Conservation (phyloP, 2,797 vertebrate genomes). For the Acridotheres tristis region DNA sequence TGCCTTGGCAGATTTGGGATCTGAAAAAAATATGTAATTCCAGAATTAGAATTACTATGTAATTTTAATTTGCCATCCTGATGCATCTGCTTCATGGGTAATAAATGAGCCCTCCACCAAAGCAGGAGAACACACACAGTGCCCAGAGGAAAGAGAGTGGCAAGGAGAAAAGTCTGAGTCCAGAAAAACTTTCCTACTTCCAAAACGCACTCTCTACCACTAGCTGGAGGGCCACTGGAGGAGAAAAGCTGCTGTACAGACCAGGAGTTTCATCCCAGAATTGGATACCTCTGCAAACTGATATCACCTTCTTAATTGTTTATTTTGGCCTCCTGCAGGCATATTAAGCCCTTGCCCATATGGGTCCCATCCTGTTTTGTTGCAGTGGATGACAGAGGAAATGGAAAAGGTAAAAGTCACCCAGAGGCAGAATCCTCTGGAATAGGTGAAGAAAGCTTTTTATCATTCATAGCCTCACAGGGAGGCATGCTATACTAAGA, state of each 20-base stretch:
- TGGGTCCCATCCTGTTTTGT: not conserved
- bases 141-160: not conserved
- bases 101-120: not conserved
- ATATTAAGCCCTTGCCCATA: not conserved
- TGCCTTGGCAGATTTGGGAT: not conserved
- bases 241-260: not conserved
- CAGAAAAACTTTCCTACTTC: not conserved
- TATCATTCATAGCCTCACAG: not conserved
- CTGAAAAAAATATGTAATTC: not conserved
- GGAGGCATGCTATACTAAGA: not conserved
- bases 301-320: not conserved
- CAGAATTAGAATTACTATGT: not conserved
- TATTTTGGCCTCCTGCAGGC: not conserved
- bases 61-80: not conserved
- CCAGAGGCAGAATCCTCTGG: not conserved
- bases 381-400: not conserved
- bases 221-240: not conserved
- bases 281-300: not conserved
- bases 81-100: not conserved
- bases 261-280: not conserved
- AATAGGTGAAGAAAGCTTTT: not conserved
- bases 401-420: not conserved
- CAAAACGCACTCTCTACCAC: not conserved
- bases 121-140: accelerated
- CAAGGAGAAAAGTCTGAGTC: not conserved